Conservation (phyloP, 2,888 invertebrate species). For the Cheilosia vernalis region DNA sequence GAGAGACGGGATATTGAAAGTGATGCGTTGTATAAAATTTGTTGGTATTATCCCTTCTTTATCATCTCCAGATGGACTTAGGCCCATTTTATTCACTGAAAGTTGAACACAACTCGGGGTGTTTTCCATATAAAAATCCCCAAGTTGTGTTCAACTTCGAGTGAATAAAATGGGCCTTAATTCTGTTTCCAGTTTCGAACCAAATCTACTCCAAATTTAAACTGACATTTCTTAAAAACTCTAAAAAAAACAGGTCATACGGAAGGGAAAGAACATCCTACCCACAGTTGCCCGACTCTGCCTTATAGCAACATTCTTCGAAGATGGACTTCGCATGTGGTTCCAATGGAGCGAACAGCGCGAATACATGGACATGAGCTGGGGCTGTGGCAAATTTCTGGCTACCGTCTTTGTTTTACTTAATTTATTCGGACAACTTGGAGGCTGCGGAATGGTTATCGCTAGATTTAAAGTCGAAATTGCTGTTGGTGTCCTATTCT, state of each 20-base stretch:
- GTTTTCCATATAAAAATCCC: no score
- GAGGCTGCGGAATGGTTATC: slow-evolving; percentile 98
- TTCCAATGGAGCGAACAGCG: slow-evolving; percentile 99
- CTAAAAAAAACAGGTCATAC: slow-evolving; percentile 88
- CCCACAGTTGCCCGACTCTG: slow-evolving; percentile 98
- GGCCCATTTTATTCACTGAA: no score
- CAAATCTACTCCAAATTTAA: background rate
- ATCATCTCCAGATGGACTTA: no score
- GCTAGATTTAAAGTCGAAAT: slow-evolving; percentile 94
- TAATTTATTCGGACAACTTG: slow-evolving; percentile 97
- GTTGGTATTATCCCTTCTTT: no score
- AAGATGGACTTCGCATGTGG: slow-evolving; percentile 99
- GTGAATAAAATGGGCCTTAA: no score
- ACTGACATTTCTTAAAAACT: slow-evolving; percentile 19
- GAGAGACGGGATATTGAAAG: no score
- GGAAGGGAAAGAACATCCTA: slow-evolving; percentile 95
- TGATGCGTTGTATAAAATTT: no score
- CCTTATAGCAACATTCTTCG: slow-evolving; percentile 98
- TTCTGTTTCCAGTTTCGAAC: no score
- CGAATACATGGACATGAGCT: slow-evolving; percentile 98
- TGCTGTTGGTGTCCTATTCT: slow-evolving; percentile 96
- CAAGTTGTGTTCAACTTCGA: no score
- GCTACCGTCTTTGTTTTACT: slow-evolving; percentile 97
- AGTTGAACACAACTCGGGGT: no score
- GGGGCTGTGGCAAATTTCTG: slow-evolving; percentile 97